Conservation (phyloP, 2,797 vertebrate genomes). For the Margarornis squamiger region DNA sequence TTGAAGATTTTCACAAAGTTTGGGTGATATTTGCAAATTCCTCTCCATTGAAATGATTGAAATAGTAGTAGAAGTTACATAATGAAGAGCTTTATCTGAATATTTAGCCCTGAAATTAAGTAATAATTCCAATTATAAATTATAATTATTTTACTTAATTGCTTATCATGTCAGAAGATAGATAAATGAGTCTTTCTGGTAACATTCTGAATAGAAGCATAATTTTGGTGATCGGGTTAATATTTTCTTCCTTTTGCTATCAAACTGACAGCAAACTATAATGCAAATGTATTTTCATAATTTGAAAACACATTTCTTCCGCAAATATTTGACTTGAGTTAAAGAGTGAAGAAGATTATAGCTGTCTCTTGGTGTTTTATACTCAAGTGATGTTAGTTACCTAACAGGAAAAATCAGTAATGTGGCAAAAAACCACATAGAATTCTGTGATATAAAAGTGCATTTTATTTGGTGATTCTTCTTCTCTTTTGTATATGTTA, state of each 20-base stretch:
- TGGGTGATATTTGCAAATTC: neutral
- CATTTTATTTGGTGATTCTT: neutral
- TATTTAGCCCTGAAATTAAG: neutral
- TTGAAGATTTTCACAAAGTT: neutral
- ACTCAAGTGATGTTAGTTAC: neutral
- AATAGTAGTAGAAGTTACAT: neutral
- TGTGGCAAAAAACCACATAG: neutral
- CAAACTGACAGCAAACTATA: neutral
- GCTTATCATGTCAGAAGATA: neutral
- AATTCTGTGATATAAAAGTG: neutral
- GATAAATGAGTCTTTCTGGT: neutral
- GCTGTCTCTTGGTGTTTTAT: neutral
- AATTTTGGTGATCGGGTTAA: neutral
- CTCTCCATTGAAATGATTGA: neutral
- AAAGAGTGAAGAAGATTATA: neutral
- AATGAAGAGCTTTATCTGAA: neutral
- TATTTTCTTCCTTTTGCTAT: neutral
- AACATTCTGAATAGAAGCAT: neutral
- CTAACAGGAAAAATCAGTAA: neutral
- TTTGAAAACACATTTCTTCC: conserved; percentile 1
- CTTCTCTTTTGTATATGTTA: neutral
- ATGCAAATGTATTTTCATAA: neutral
- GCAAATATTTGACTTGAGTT: neutral
- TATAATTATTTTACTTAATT: conserved; percentile 1
- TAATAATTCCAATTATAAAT: neutral